Conservation (phyloP, 2,113 vertebrate species). For the Otis tarda region DNA sequence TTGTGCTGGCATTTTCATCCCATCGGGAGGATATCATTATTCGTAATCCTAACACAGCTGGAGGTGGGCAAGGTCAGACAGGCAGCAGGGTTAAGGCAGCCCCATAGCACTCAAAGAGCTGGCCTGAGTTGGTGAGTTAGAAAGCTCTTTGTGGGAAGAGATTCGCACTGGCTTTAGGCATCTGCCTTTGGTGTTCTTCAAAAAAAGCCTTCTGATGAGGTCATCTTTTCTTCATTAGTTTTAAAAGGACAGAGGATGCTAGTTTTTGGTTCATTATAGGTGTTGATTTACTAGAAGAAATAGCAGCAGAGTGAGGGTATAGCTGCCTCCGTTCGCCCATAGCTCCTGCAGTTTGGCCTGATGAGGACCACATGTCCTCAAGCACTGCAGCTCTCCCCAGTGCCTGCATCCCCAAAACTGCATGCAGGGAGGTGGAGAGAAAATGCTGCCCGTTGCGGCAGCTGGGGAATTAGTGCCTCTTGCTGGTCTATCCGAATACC, state of each 20-base stretch:
- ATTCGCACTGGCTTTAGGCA: neutral
- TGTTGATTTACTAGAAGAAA: neutral
- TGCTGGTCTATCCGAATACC: neutral
- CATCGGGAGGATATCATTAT: neutral
- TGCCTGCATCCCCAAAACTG: neutral
- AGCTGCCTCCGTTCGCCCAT: neutral
- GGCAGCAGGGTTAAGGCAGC: neutral
- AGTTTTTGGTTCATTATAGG: neutral
- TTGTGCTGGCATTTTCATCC: neutral
- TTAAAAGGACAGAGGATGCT: neutral
- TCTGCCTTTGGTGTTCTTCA: neutral
- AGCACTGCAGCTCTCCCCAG: neutral
- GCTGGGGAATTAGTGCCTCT: neutral
- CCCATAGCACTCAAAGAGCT: neutral
- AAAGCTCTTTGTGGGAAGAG: neutral
- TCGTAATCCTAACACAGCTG: neutral
- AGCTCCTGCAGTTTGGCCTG: neutral
- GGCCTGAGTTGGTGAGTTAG: neutral
- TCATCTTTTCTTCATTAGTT: neutral
- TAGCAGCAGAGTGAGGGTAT: neutral
- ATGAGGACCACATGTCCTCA: neutral
- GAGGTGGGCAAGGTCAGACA: neutral
- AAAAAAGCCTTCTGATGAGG: neutral
- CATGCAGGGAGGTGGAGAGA: neutral
- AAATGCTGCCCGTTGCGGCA: neutral